A percentile compares a stretch with the other conserved stretches of the same genome.
Evolutionary conservation across 2,113 vertebrate species (phyloP).

Genomic region (Agelaius tricolor): DNA sequence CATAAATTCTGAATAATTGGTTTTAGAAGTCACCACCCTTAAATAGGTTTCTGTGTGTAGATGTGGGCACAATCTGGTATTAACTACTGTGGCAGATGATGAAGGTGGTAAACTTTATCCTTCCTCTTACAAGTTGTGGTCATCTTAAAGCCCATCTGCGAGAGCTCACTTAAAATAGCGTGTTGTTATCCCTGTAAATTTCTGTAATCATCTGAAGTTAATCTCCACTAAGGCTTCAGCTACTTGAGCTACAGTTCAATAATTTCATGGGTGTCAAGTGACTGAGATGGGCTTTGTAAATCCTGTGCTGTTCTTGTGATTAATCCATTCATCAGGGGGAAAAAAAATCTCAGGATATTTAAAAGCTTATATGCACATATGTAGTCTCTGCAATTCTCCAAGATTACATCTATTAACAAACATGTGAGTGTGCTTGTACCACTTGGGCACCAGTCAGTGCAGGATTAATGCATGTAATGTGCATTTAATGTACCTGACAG

Average conservation of each 20-base stretch:
- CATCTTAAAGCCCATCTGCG: conserved; percentile 9
- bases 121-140: background rate
- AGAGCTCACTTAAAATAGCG: background rate
- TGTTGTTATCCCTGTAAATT: conserved; percentile 3
- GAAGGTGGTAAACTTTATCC: background rate
- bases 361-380: background rate
- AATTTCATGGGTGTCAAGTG: background rate
- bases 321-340: background rate
- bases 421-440: background rate
- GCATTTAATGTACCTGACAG: background rate
- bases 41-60: background rate
- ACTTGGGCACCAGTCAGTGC: background rate
- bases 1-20: background rate
- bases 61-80: background rate
- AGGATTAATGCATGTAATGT: background rate
- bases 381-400: background rate
- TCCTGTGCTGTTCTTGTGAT: background rate
- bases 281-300: conserved; percentile 4
- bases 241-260: background rate
- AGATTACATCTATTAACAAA: background rate
- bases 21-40: background rate
- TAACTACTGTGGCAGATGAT: background rate
- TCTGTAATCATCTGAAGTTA: conserved; percentile 14
- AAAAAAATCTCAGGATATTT: background rate
- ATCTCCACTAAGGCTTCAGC: background rate